These are phyloP conservation scores for Chalcosyrphus nemorum DNA, from an alignment of 2,888 invertebrate species.

Conservation along the genomic window DNA sequence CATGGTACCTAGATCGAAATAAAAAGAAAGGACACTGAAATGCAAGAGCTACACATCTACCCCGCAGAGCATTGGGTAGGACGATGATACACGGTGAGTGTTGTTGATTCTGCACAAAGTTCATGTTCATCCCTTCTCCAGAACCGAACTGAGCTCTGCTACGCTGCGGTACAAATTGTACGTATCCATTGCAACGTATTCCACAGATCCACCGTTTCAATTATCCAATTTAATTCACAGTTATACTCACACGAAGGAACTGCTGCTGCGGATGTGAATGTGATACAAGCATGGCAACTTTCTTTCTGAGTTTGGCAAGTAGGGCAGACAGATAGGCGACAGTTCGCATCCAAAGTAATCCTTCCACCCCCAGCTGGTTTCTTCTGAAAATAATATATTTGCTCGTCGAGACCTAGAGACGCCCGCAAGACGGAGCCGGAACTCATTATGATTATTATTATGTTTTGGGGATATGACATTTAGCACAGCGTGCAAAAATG, in stretches of 20 bases:
- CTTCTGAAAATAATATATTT: constrained; percentile 31
- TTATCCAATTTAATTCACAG: constrained; percentile 64
- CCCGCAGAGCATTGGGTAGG: neutral
- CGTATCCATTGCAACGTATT: constrained; percentile 38
- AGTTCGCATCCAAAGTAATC: neutral
- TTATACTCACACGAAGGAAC: constrained; percentile 26
- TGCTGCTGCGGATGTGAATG: constrained; percentile 26
- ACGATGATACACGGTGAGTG: constrained; percentile 8
- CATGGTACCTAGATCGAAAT: constrained; percentile 6
- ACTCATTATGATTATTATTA: constrained; percentile 58
- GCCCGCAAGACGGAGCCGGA: constrained; percentile 32
- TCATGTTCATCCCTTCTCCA: neutral
- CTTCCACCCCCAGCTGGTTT: neutral
- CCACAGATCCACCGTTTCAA: constrained; percentile 60
- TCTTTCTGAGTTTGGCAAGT: constrained; percentile 35
- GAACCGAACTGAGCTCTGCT: neutral
- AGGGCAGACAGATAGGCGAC: constrained; percentile 30
- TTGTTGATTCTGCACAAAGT: constrained; percentile 3
- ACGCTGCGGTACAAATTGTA: constrained; percentile 18
- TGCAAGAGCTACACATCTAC: neutral
- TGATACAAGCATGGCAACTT: constrained; percentile 23
- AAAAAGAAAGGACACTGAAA: constrained; percentile 12
- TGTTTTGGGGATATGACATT: constrained; percentile 36
- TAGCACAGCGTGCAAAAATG: constrained; percentile 19
- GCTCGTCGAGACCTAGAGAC: constrained; percentile 13